A percentile compares a stretch with the other conserved stretches of the same genome.
Conservation (phyloP, 2,888 invertebrate genomes). For the Chirona hameri region DNA sequence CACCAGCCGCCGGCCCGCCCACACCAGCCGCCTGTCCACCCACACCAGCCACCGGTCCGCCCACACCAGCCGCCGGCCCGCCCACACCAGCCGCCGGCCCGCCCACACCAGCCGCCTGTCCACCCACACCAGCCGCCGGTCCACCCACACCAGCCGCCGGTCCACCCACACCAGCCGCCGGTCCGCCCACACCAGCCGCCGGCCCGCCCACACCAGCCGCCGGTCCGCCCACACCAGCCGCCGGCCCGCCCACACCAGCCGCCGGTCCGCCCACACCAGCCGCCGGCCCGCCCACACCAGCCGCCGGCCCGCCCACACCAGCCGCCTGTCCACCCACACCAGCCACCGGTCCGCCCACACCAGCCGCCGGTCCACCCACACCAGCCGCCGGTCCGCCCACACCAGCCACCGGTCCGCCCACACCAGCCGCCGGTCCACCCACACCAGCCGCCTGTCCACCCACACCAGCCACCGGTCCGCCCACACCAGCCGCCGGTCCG, state of each 20-base stretch:
- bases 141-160: neutral
- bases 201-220: neutral
- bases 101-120: neutral
- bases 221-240: neutral
- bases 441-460: neutral
- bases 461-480: neutral
- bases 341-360: neutral
- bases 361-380: neutral
- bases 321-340: neutral
- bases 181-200: neutral
- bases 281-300: neutral
- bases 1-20: too few relatives aligned
- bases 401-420: too few relatives aligned
- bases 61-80: neutral
- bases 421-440: neutral
- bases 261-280: neutral
- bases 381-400: too few relatives aligned
- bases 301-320: neutral
- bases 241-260: neutral
- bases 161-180: neutral
- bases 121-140: neutral
- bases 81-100: neutral
- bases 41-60: neutral
- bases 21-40: neutral
- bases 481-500: neutral